Conservation (phyloP, 2,113 vertebrate genomes). For the Potamarius usumacintae region DNA sequence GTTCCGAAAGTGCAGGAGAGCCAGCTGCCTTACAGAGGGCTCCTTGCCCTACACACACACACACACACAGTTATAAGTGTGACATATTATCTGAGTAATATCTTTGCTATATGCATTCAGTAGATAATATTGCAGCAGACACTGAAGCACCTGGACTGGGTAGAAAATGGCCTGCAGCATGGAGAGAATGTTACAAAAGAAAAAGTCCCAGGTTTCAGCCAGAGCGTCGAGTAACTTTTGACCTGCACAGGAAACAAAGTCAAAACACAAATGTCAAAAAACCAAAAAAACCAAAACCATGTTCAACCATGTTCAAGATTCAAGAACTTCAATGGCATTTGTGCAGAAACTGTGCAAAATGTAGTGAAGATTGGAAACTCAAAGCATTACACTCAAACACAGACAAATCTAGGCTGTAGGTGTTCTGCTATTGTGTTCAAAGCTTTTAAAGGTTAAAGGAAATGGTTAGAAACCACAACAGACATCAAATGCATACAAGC, state of each 20-base stretch:
- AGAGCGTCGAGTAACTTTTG: conserved; percentile 95
- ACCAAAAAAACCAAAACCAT: neutral
- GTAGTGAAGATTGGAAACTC: neutral
- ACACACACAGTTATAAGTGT: conserved; percentile 29
- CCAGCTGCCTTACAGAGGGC: conserved; percentile 86
- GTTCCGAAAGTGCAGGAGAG: conserved; percentile 93
- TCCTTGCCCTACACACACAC: conserved; percentile 70
- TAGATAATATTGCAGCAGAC: neutral
- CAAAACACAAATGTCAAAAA: neutral
- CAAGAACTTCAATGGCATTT: neutral
- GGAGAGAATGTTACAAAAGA: conserved; percentile 94
- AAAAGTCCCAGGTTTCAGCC: conserved; percentile 97
- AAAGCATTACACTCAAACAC: too few relatives aligned
- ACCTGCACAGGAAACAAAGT: conserved; percentile 69
- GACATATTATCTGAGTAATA: neutral
- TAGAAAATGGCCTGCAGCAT: conserved; percentile 97
- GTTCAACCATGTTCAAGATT: neutral
- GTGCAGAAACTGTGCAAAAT: neutral
- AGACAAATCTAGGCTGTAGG: too few relatives aligned
- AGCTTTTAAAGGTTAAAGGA: conserved; percentile 27
- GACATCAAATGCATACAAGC: neutral
- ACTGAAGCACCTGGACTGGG: conserved; percentile 85
- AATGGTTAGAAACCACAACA: conserved; percentile 21
- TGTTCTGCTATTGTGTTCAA: neutral
- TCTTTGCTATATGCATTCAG: neutral